phyloP scores from a whole-genome alignment of 2,888 invertebrate species.

The Xylocampa areola region DNA sequence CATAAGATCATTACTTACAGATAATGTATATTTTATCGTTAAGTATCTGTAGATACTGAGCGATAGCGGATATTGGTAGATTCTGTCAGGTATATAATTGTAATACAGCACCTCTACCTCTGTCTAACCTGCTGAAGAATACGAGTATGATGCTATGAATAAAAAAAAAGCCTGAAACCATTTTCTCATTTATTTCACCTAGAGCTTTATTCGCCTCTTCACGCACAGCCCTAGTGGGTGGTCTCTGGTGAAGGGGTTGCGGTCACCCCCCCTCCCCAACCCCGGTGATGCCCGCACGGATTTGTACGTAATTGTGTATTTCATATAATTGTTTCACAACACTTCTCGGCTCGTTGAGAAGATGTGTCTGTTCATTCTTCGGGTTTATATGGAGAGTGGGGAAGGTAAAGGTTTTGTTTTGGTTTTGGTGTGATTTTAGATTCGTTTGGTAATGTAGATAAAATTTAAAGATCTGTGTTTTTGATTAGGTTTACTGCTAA shows the following conservation, averaged over 20 bases:
- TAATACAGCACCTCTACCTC: no score
- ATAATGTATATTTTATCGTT: no score
- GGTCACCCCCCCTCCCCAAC: slow-evolving; percentile 54
- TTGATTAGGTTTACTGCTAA: no score
- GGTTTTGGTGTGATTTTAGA: background rate
- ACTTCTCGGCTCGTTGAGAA: slow-evolving; percentile 56
- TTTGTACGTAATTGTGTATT: slow-evolving; percentile 63
- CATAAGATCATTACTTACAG: no score
- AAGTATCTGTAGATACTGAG: no score
- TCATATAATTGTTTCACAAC: slow-evolving; percentile 70
- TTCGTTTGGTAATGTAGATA: background rate
- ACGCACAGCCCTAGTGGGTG: slow-evolving; percentile 54
- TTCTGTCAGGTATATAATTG: no score
- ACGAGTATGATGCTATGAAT: no score
- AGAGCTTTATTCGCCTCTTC: background rate
- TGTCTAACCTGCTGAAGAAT: no score
- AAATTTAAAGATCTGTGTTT: no score
- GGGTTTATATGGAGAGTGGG: slow-evolving; percentile 20
- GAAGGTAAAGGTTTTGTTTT: slow-evolving; percentile 1
- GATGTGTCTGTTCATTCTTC: slow-evolving; percentile 28
- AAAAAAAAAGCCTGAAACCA: no score
- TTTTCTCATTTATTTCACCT: background rate
- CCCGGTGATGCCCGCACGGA: no score
- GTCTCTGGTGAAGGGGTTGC: slow-evolving; percentile 57
- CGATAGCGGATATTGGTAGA: no score